Conservation (phyloP, 1,140 invertebrate genomes). For the Charaxes varanes region DNA sequence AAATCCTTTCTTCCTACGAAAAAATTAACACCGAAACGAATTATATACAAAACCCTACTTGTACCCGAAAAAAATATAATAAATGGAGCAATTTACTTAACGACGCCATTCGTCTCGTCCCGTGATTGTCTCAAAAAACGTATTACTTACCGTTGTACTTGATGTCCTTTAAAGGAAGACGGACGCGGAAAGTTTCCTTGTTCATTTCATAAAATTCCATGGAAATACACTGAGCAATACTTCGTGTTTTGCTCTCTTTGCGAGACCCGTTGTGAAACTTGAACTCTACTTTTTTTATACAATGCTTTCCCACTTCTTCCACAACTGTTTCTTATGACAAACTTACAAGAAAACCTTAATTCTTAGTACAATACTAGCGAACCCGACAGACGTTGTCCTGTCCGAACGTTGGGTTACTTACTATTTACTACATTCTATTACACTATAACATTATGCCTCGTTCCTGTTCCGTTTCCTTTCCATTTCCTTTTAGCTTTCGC, state of each 20-base stretch:
- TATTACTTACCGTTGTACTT: slow-evolving; percentile 18
- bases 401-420: too few relatives aligned
- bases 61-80: slow-evolving; percentile 15
- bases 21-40: slow-evolving; percentile 10
- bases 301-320: too few relatives aligned
- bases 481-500: too few relatives aligned
- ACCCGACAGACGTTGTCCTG: too few relatives aligned
- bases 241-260: slow-evolving; percentile 40
- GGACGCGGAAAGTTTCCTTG: slow-evolving; percentile 25
- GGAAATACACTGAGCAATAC: slow-evolving; percentile 44
- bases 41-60: slow-evolving; percentile 11
- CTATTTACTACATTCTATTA: too few relatives aligned
- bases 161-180: slow-evolving; percentile 23
- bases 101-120: slow-evolving; percentile 15
- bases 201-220: slow-evolving; percentile 22
- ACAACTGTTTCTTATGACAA: too few relatives aligned
- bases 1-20: neutral
- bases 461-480: too few relatives aligned
- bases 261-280: too few relatives aligned
- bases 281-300: too few relatives aligned
- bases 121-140: slow-evolving; percentile 18
- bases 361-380: too few relatives aligned
- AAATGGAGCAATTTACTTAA: slow-evolving; percentile 21
- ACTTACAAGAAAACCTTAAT: too few relatives aligned
- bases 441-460: too few relatives aligned